Evolutionary conservation across 2,888 invertebrate genomes (phyloP).

Genomic region (Helicoverpa assulta): DNA sequence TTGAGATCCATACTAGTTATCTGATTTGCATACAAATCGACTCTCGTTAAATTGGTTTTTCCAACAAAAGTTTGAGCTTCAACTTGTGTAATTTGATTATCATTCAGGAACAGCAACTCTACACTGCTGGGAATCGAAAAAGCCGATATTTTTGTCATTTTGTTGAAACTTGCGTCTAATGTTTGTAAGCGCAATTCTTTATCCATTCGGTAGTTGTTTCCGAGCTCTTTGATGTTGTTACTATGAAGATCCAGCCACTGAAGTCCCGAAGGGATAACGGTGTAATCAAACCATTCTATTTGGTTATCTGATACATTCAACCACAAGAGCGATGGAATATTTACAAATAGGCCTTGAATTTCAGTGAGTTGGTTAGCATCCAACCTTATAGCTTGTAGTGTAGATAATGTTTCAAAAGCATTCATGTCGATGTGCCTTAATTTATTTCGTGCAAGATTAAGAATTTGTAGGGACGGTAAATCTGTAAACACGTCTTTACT

Average conservation of each 20-base stretch:
- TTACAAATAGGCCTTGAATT: slow-evolving; percentile 95
- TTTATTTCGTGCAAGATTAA: slow-evolving; percentile 96
- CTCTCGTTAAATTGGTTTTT: slow-evolving; percentile 96
- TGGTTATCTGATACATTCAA: slow-evolving; percentile 97
- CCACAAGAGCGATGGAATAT: slow-evolving; percentile 96
- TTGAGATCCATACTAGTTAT: slow-evolving; percentile 97
- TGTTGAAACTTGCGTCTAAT: slow-evolving; percentile 97
- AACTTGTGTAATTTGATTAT: slow-evolving; percentile 95
- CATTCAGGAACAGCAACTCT: slow-evolving; percentile 96
- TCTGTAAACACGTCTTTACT: slow-evolving; percentile 95
- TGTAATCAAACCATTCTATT: slow-evolving; percentile 96
- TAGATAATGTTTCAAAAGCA: slow-evolving; percentile 94
- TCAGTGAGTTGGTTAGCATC: slow-evolving; percentile 96
- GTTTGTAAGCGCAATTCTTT: slow-evolving; percentile 94
- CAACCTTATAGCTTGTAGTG: slow-evolving; percentile 95
- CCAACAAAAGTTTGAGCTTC: slow-evolving; percentile 97
- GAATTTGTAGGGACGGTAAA: slow-evolving; percentile 94
- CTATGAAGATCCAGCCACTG: slow-evolving; percentile 97
- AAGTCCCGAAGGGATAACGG: slow-evolving; percentile 94
- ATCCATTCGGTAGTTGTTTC: slow-evolving; percentile 93
- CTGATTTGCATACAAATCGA: slow-evolving; percentile 97
- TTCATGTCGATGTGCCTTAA: slow-evolving; percentile 94
- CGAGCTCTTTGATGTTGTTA: slow-evolving; percentile 94
- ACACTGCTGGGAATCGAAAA: slow-evolving; percentile 95
- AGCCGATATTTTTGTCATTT: slow-evolving; percentile 94